phyloP scores from a whole-genome alignment of 2,797 vertebrate species.

The Urocyon cinereoargenteus region DNA sequence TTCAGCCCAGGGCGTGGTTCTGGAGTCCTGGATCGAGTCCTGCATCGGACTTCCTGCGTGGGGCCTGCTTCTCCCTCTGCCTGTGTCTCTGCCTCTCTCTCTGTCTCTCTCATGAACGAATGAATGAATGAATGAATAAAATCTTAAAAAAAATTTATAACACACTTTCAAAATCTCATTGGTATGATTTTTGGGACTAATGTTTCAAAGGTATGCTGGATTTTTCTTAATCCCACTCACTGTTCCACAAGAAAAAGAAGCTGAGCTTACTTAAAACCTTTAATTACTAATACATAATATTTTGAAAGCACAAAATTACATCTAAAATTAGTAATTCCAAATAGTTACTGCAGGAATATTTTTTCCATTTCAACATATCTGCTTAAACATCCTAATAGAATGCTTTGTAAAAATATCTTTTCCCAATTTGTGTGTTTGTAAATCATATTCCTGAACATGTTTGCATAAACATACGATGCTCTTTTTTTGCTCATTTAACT shows the following conservation, averaged over 20 bases:
- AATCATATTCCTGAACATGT: conserved; percentile 5
- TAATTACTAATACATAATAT: background rate
- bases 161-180: background rate
- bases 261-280: background rate
- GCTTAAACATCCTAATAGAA: background rate
- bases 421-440: conserved; percentile 13
- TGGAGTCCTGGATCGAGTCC: no score
- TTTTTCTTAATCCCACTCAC: background rate
- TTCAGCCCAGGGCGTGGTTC: no score
- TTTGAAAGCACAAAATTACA: conserved; percentile 56
- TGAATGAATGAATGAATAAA: no score
- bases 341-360: conserved; percentile 3
- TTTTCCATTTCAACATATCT: conserved; percentile 23
- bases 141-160: background rate
- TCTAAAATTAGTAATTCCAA: conserved; percentile 64
- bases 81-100: no score
- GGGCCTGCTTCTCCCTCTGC: no score
- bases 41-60: no score
- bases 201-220: background rate
- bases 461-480: conserved; percentile 21
- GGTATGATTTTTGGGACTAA: background rate
- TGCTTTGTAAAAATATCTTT: conserved; percentile 20
- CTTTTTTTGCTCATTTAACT: background rate
- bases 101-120: no score
- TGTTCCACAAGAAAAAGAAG: conserved; percentile 17